Conservation (phyloP, 2,113 vertebrate genomes). For the Dascyllus trimaculatus region DNA sequence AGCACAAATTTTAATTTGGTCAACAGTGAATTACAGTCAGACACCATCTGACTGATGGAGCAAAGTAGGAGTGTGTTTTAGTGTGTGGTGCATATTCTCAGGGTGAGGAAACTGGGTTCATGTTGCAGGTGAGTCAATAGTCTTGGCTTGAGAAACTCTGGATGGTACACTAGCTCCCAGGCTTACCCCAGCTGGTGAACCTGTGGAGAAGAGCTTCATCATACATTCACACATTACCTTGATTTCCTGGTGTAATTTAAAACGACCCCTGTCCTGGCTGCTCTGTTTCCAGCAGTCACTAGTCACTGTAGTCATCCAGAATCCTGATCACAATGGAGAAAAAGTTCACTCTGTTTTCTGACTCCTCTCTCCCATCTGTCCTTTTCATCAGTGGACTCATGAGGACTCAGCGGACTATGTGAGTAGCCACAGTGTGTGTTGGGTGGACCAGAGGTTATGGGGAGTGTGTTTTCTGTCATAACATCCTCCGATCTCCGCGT, state of each 20-base stretch:
- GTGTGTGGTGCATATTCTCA: background rate
- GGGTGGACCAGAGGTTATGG: constrained; percentile 71
- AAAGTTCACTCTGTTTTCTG: constrained; percentile 34
- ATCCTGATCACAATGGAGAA: constrained; percentile 17
- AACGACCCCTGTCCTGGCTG: background rate
- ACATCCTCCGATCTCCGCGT: too few relatives aligned
- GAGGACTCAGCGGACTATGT: constrained; percentile 92
- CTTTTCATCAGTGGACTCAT: constrained; percentile 89
- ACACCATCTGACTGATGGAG: background rate
- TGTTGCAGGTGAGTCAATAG: background rate
- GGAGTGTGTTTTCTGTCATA: constrained; percentile 46
- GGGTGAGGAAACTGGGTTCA: background rate
- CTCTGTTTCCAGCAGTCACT: constrained; percentile 7
- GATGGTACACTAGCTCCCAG: too few relatives aligned
- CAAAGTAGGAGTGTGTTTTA: background rate
- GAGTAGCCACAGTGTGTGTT: constrained; percentile 88
- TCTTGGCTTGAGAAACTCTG: too few relatives aligned
- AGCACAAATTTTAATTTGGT: too few relatives aligned
- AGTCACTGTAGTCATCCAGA: constrained; percentile 16
- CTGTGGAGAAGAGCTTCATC: background rate
- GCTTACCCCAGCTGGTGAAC: too few relatives aligned
- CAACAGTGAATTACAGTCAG: background rate
- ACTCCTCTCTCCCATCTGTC: constrained; percentile 62
- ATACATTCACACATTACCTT: background rate
- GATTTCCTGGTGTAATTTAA: constrained; percentile 18